phyloP scores from a whole-genome alignment of 2,113 vertebrate species.

The Cyanoliseus patagonus region DNA sequence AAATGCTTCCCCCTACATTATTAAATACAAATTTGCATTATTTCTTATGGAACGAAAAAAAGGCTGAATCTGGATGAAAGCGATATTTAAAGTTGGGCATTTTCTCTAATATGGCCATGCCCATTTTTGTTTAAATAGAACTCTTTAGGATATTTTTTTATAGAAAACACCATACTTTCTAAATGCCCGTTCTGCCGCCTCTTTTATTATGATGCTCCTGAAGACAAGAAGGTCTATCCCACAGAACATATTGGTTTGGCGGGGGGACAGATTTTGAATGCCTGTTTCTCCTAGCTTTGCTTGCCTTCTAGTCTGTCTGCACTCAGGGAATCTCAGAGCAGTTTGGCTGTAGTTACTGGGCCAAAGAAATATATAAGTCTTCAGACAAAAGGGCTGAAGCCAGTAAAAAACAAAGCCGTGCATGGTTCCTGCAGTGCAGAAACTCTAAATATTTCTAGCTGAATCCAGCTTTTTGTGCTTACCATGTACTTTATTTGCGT shows the following conservation, averaged over 20 bases:
- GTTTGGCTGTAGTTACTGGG: background rate
- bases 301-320: background rate
- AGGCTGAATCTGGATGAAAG: background rate
- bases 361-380: background rate
- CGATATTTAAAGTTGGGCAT: background rate
- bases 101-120: background rate
- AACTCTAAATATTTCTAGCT: constrained; percentile 18
- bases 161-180: background rate
- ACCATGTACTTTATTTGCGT: constrained; percentile 9
- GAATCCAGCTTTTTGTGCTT: background rate
- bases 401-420: background rate
- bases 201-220: background rate
- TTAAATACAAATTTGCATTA: background rate
- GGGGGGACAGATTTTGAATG: background rate
- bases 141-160: background rate
- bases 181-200: background rate
- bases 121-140: background rate
- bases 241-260: background rate
- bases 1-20: background rate
- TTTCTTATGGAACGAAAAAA: background rate
- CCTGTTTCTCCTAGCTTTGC: background rate
- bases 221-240: background rate
- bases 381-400: constrained; percentile 12
- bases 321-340: background rate
- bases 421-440: background rate